Conservation (phyloP, 2,888 invertebrate genomes). For the Drosophila barbarae region DNA sequence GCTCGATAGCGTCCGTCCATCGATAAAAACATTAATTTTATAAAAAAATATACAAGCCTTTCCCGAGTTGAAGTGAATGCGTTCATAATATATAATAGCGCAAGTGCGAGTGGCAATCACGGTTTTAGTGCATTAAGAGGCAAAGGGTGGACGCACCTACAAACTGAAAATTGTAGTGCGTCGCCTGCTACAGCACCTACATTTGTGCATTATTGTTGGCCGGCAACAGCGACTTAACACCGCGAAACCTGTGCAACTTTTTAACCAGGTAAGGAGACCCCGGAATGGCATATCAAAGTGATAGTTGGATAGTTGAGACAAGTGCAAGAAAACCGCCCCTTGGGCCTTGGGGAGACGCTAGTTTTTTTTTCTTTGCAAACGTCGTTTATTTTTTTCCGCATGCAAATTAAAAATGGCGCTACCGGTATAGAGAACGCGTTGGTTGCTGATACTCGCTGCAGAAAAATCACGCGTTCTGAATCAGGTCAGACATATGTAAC, state of each 20-base stretch:
- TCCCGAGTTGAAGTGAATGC: conserved; percentile 7
- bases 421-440: conserved; percentile 52
- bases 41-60: no score
- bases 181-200: conserved; percentile 27
- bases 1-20: no score
- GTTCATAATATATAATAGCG: neutral
- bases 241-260: conserved; percentile 14
- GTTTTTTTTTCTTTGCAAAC: conserved; percentile 11
- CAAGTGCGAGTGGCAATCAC: conserved; percentile 1
- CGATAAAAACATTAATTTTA: no score
- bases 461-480: neutral
- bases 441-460: conserved; percentile 4
- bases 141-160: conserved; percentile 12
- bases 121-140: neutral
- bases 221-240: conserved; percentile 19
- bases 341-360: neutral
- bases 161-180: conserved; percentile 41
- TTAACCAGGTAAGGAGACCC: conserved; percentile 46
- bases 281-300: neutral
- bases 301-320: no score
- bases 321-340: neutral
- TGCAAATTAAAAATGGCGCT: conserved; percentile 71
- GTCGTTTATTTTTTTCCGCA: conserved; percentile 20
- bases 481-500: neutral
- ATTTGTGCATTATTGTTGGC: conserved; percentile 8